phyloP scores from a whole-genome alignment of 2,113 vertebrate species.

The Oceanodroma tethys region DNA sequence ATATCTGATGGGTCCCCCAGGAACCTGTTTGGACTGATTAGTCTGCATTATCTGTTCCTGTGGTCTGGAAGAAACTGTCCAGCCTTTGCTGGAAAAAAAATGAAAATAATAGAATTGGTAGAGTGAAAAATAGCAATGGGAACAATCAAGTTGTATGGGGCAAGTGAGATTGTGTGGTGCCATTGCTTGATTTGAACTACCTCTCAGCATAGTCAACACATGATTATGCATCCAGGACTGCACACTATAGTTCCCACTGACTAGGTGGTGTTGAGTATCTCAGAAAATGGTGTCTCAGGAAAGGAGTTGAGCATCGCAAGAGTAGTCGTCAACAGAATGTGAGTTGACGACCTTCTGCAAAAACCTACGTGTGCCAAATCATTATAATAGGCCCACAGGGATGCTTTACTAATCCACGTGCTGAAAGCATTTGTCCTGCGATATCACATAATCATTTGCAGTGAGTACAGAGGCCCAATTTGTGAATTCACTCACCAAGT shows the following conservation, averaged over 20 bases:
- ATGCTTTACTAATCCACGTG: not conserved
- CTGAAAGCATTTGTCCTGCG: not conserved
- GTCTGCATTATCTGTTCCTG: not conserved
- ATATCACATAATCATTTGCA: not conserved
- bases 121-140: not conserved
- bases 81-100: not conserved
- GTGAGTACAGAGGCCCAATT: not conserved
- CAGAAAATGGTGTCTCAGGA: not conserved
- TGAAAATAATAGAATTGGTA: not conserved
- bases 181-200: not conserved
- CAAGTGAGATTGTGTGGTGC: not conserved
- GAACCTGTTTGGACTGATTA: not conserved
- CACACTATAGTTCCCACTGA: fast-evolving
- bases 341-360: not conserved
- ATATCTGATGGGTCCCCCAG: not conserved
- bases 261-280: not conserved
- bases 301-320: not conserved
- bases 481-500: not conserved
- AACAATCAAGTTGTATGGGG: not conserved
- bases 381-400: not conserved
- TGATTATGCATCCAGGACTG: not conserved
- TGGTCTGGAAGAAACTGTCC: not conserved
- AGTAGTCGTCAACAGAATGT: not conserved
- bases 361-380: not conserved
- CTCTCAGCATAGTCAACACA: not conserved